Base-by-base conservation (phyloP, 1,140 invertebrate species). In the Lordiphosa stackelbergi region DNA sequence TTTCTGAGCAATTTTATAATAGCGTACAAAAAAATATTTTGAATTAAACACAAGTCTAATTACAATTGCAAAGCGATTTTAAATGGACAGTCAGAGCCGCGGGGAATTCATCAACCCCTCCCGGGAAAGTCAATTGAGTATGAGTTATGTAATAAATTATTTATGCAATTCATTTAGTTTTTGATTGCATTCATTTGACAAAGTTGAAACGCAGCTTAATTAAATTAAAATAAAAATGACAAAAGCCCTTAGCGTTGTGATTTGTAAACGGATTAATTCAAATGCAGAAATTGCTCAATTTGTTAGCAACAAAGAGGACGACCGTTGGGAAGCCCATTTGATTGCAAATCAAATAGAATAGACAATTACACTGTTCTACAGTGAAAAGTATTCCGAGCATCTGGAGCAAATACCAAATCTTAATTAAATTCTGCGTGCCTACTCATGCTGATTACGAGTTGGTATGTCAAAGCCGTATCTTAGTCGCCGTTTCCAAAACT, bases 161-260 rank as follows among this genome's bases (percentile, higher is more conserved):
- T 56, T 57, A 66, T 66, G 57, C 40, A 70, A 62, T 66, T 66
- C 48, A 61, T 66, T 70, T 66, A 42, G 51, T 41, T 52, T 54
- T 46, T 28, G 1, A 45, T 38, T 13, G 13, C 34, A 58, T 28
- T 37, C 37, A 40, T 54, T 4, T 34, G 43, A 46, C 43, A 46
- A 24, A 13, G 11, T 13, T 46, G 19, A 13, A 9, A 19, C n/a
- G n/a, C 37, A 47, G 53, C 53, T 48, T 70, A 66, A 70, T 66
- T 62, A 70, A 70, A 66, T 66, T 34, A 46, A 66, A 49, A 46
- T 31, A 8, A 46, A 16, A 12, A 56, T 70, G 57, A 62, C 66
- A 70, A 66, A 62, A 34, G 49, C 51, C 48, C 53, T 46, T 34
- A 46, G 51, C 61, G 8, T 19, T 54, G 52, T 46, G 40, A 56